Evolutionary conservation across 1,140 invertebrate genomes (phyloP).

Genomic region (Drosophila tani): DNA sequence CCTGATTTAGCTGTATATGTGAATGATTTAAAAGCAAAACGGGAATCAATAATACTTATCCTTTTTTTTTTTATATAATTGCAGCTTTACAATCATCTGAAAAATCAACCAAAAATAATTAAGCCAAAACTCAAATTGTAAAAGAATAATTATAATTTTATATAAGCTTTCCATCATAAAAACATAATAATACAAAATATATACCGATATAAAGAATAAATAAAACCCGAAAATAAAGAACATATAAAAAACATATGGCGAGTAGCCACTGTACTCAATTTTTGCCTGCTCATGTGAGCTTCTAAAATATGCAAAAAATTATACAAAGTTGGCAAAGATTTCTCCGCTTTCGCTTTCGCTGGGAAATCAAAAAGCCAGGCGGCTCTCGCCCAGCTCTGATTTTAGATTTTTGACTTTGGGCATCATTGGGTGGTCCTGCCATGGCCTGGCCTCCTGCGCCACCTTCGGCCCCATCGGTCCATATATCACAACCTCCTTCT

Average conservation of each 20-base stretch:
- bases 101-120: too few species aligned
- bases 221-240: not conserved
- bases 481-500: conserved; percentile 15
- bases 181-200: not conserved
- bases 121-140: too few species aligned
- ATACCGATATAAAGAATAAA: not conserved
- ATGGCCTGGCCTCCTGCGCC: conserved; percentile 1
- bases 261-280: conserved; percentile 7
- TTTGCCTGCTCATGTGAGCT: conserved; percentile 22
- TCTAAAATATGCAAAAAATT: conserved; percentile 52
- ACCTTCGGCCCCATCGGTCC: conserved; percentile 14
- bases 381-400: conserved; percentile 36
- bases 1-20: too few species aligned
- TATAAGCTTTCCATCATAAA: not conserved
- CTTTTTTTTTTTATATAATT: too few species aligned
- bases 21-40: too few species aligned
- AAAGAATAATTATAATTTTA: too few species aligned
- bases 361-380: conserved; percentile 32
- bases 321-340: conserved; percentile 51
- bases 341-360: conserved; percentile 45
- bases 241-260: too few species aligned
- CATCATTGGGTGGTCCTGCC: conserved; percentile 10
- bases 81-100: too few species aligned
- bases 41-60: too few species aligned
- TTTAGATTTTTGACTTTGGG: conserved; percentile 43